Evolutionary conservation across 1,140 invertebrate species (phyloP).

Genomic region (Drosophila eugracilis): DNA sequence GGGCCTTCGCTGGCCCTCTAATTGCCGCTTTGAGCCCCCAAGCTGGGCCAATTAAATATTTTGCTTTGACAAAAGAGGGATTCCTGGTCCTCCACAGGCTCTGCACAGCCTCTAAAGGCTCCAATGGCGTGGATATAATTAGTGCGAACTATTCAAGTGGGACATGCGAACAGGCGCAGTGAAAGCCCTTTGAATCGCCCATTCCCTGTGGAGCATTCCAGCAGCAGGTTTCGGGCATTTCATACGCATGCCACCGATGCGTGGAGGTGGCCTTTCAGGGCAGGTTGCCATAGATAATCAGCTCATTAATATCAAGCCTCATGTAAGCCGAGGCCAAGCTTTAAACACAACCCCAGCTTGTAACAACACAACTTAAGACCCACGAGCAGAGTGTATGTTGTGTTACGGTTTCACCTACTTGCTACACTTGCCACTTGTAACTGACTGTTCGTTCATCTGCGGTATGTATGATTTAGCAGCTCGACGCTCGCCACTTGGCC

Average conservation of each 20-base stretch:
- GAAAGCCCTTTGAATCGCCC: slow-evolving; percentile 36
- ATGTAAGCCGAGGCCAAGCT: slow-evolving; percentile 1
- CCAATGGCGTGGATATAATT: slow-evolving; percentile 24
- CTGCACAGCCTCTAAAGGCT: too few relatives aligned
- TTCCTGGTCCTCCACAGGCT: not conserved
- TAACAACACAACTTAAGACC: slow-evolving; percentile 4
- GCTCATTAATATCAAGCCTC: slow-evolving; percentile 20
- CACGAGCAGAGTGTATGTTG: too few relatives aligned
- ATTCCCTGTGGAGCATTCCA: slow-evolving; percentile 1
- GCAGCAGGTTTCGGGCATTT: slow-evolving; percentile 8
- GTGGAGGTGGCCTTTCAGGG: not conserved
- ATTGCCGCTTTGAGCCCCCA: not conserved
- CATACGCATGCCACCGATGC: not conserved
- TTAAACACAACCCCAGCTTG: slow-evolving; percentile 15
- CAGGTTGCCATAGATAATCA: slow-evolving; percentile 19
- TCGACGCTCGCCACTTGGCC: slow-evolving; percentile 68
- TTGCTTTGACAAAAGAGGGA: slow-evolving; percentile 7
- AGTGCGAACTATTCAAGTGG: slow-evolving; percentile 23
- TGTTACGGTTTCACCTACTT: slow-evolving; percentile 7
- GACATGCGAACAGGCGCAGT: slow-evolving; percentile 12
- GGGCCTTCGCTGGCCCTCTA: not conserved
- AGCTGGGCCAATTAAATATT: slow-evolving; percentile 16
- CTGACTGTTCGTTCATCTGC: slow-evolving; percentile 31
- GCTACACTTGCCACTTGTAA: slow-evolving; percentile 28
- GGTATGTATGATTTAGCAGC: slow-evolving; percentile 65